These are phyloP conservation scores for Thymelicus sylvestris DNA, from an alignment of 2,888 invertebrate genomes.

Conservation along the genomic window DNA sequence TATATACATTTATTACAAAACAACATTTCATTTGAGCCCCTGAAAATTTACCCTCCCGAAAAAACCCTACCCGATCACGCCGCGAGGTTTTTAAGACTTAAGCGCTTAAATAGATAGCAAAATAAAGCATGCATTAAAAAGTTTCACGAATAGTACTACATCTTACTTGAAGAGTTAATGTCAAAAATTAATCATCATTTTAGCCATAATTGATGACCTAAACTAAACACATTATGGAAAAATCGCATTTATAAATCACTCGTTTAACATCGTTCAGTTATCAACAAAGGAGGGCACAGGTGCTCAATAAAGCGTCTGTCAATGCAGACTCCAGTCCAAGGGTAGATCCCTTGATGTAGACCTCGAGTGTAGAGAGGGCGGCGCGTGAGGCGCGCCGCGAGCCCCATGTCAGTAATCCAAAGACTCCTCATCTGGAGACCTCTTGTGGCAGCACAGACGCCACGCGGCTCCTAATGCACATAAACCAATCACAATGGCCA, in stretches of 20 bases:
- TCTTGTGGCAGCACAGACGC: slow-evolving; percentile 85
- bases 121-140: slow-evolving; percentile 19
- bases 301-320: slow-evolving; percentile 81
- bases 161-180: slow-evolving; percentile 9
- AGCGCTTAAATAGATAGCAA: slow-evolving; percentile 27
- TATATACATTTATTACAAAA: slow-evolving; percentile 80
- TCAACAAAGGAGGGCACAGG: slow-evolving; percentile 64
- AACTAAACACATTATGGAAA: slow-evolving; percentile 1
- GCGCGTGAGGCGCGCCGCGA: slow-evolving; percentile 78
- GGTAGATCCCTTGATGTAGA: slow-evolving; percentile 74
- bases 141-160: slow-evolving; percentile 20
- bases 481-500: slow-evolving; percentile 83
- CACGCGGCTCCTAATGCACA: slow-evolving; percentile 85
- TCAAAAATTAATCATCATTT: slow-evolving; percentile 1
- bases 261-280: slow-evolving; percentile 49
- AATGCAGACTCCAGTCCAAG: slow-evolving; percentile 82
- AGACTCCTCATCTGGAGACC: slow-evolving; percentile 85
- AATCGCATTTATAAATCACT: slow-evolving; percentile 17
- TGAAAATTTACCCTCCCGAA: slow-evolving; percentile 45
- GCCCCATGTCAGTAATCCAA: slow-evolving; percentile 86
- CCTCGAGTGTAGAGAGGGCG: slow-evolving; percentile 75
- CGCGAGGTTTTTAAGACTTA: slow-evolving; percentile 32
- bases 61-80: slow-evolving; percentile 17
- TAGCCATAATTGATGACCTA: not conserved
- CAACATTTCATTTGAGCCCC: slow-evolving; percentile 65